Conservation (phyloP, 2,113 vertebrate genomes). For the Channa argus region DNA sequence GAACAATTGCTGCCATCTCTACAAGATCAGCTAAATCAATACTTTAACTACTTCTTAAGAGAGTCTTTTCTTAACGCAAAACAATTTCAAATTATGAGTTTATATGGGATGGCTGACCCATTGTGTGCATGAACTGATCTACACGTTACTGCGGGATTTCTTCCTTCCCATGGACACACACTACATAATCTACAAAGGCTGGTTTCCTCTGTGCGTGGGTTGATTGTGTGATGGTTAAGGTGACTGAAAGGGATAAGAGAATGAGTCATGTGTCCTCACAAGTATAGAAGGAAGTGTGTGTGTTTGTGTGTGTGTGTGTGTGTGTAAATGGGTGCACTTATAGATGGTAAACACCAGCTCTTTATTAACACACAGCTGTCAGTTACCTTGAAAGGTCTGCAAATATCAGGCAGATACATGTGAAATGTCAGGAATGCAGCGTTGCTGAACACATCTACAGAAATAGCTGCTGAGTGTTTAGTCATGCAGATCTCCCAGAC, state of each 20-base stretch:
- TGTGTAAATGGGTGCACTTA: background rate
- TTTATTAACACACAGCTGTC: conserved; percentile 37
- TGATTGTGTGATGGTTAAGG: background rate
- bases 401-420: conserved; percentile 40
- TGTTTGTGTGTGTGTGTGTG: conserved; percentile 13
- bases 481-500: conserved; percentile 33
- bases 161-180: conserved; percentile 42
- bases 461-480: conserved; percentile 48
- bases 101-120: too few relatives aligned
- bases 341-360: conserved; percentile 16
- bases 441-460: conserved; percentile 29
- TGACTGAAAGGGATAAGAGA: too few relatives aligned
- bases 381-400: conserved; percentile 52
- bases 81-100: too few relatives aligned
- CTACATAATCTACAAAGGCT: conserved; percentile 9
- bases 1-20: too few relatives aligned
- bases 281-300: background rate
- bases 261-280: too few relatives aligned
- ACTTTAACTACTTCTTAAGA: too few relatives aligned
- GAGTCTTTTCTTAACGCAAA: too few relatives aligned
- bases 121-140: too few relatives aligned
- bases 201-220: conserved; percentile 30
- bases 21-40: too few relatives aligned
- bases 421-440: conserved; percentile 49
- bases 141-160: conserved; percentile 1